Evolutionary conservation across 35 echinoderm and acorn worm species (phyloP).

Genomic region (Ptychodera flava): DNA sequence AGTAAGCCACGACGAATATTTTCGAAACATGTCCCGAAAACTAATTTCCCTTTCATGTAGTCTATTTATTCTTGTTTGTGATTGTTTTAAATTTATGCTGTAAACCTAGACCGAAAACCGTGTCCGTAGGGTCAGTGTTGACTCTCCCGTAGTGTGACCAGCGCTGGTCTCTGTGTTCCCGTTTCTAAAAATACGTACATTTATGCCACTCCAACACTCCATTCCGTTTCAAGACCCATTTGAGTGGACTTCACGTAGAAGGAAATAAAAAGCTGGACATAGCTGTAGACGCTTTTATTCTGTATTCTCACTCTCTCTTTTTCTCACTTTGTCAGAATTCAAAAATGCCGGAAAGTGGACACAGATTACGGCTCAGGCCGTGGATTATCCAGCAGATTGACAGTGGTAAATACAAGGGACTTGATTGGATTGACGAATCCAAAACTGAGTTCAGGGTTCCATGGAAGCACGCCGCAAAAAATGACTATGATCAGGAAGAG

Average conservation of each 20-base stretch:
- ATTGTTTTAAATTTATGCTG: no score
- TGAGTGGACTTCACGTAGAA: no score
- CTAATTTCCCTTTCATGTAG: no score
- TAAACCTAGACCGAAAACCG: no score
- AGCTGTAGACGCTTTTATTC: no score
- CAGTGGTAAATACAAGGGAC: not conserved
- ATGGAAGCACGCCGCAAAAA: not conserved
- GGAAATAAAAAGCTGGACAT: not conserved
- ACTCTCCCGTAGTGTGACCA: no score
- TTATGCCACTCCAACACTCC: not conserved
- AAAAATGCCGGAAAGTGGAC: not conserved
- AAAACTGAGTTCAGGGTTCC: not conserved
- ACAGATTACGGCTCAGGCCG: not conserved
- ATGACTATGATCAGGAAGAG: not conserved
- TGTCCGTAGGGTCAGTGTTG: no score
- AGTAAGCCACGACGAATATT: no score
- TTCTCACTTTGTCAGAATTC: not conserved
- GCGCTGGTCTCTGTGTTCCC: no score
- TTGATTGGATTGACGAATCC: not conserved
- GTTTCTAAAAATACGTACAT: not conserved
- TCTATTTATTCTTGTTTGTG: no score
- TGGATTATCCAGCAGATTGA: not conserved
- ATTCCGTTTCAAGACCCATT: not conserved
- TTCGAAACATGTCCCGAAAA: no score
- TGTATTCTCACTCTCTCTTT: not conserved